Conservation (phyloP, 2,113 vertebrate genomes). For the Sylvia atricapilla region DNA sequence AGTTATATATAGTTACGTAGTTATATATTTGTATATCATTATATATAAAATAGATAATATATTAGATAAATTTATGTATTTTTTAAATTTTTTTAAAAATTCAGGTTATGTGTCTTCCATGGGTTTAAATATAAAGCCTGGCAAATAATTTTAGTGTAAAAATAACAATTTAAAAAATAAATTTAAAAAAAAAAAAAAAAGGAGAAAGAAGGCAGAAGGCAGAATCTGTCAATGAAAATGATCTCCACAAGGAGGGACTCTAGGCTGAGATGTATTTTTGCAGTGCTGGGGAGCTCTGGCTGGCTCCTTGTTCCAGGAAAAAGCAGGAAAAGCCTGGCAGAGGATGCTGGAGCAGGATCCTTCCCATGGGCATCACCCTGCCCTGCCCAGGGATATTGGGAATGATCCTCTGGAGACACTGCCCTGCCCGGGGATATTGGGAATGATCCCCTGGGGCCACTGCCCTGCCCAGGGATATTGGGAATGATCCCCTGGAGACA, state of each 20-base stretch:
- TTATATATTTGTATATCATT: not conserved
- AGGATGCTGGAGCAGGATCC: not conserved
- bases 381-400: no score
- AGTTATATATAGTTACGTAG: no score
- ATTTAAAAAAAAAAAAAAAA: not conserved
- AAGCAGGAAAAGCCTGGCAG: not conserved
- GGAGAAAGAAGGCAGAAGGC: no score
- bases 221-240: not conserved
- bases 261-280: not conserved
- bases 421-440: no score
- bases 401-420: no score
- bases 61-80: no score
- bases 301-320: not conserved
- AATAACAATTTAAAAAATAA: not conserved
- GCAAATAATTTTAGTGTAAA: not conserved
- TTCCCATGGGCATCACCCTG: fast-evolving
- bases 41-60: not conserved
- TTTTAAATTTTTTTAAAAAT: not conserved
- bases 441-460: no score
- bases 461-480: fast-evolving
- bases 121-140: constrained; percentile 9
- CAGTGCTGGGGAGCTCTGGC: not conserved
- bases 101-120: not conserved
- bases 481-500: not conserved
- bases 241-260: no score